Evolutionary conservation across 2,797 vertebrate species (phyloP).

Genomic region (Apodemus agrarius): DNA sequence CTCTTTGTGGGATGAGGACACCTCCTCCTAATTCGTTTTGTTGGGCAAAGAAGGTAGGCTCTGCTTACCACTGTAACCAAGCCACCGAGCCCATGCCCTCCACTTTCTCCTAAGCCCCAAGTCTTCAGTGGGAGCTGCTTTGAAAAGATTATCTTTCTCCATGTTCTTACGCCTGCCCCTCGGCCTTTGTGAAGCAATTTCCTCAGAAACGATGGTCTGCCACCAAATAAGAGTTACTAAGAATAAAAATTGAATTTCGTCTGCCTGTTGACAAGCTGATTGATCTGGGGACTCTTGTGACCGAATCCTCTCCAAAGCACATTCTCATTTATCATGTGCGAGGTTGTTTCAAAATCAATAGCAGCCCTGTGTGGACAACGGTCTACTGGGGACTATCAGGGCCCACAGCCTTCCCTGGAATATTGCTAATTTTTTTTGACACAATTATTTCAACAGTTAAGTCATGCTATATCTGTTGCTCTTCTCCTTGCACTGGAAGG

Average conservation of each 20-base stretch:
- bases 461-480: slow-evolving; percentile 76
- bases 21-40: background rate
- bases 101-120: slow-evolving; percentile 38
- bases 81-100: slow-evolving; percentile 65
- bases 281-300: slow-evolving; percentile 98
- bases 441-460: slow-evolving; percentile 92
- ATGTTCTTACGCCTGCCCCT: slow-evolving; percentile 74
- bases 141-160: slow-evolving; percentile 81
- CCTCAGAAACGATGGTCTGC: slow-evolving; percentile 86
- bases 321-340: slow-evolving; percentile 97
- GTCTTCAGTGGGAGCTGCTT: slow-evolving; percentile 73
- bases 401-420: slow-evolving; percentile 93
- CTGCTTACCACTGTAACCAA: background rate
- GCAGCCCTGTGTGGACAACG: slow-evolving; percentile 91
- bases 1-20: background rate
- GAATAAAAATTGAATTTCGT: slow-evolving; percentile 99
- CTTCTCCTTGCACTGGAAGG: slow-evolving; percentile 43
- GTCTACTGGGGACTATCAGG: slow-evolving; percentile 90
- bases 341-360: slow-evolving; percentile 99
- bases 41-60: background rate
- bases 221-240: slow-evolving; percentile 94
- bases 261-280: slow-evolving; percentile 98
- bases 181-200: slow-evolving; percentile 85
- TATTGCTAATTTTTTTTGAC: slow-evolving; percentile 92
- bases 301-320: slow-evolving; percentile 94